A percentile compares a stretch with the other conserved stretches of the same genome.
phyloP scores from a whole-genome alignment of 2,113 vertebrate species.

The Asarcornis scutulata region DNA sequence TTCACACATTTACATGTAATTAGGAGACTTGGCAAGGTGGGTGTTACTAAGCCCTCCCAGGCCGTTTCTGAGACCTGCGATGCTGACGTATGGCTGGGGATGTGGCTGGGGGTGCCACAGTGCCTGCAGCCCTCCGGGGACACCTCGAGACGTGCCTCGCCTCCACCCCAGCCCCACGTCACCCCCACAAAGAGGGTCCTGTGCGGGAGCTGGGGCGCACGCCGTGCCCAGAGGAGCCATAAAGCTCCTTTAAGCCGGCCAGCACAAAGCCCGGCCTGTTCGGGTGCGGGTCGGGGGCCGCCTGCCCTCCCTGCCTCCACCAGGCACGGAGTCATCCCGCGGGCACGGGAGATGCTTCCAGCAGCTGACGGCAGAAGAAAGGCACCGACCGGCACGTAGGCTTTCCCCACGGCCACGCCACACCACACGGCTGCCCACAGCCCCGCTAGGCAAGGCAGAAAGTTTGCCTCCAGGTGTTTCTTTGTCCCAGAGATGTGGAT shows the following conservation, averaged over 20 bases:
- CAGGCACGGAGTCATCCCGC: conserved; percentile 67
- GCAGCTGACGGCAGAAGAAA: neutral
- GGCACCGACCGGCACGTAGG: neutral
- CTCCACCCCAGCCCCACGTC: neutral
- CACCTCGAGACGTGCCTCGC: neutral
- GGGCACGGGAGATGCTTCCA: neutral
- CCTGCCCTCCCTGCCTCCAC: conserved; percentile 69
- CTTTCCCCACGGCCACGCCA: neutral
- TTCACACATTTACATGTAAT: neutral
- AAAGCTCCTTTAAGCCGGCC: conserved; percentile 55
- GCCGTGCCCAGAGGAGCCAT: conserved; percentile 23
- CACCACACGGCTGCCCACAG: neutral
- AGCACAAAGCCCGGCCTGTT: conserved; percentile 77
- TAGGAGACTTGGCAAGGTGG: neutral
- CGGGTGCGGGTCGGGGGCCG: neutral
- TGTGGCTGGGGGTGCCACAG: fast-evolving
- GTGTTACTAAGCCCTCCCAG: neutral
- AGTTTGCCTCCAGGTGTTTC: neutral
- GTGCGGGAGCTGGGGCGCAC: neutral
- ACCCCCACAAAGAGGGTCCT: conserved; percentile 68
- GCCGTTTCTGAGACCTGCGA: neutral
- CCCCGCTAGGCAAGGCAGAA: neutral
- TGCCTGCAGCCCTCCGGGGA: neutral
- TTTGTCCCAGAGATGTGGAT: neutral
- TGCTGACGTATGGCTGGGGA: fast-evolving